Evolutionary conservation across 2,888 invertebrate species (phyloP), one percentile per base, ranked within the genome.

Genomic region (Drosophila buzzatii): DNA sequence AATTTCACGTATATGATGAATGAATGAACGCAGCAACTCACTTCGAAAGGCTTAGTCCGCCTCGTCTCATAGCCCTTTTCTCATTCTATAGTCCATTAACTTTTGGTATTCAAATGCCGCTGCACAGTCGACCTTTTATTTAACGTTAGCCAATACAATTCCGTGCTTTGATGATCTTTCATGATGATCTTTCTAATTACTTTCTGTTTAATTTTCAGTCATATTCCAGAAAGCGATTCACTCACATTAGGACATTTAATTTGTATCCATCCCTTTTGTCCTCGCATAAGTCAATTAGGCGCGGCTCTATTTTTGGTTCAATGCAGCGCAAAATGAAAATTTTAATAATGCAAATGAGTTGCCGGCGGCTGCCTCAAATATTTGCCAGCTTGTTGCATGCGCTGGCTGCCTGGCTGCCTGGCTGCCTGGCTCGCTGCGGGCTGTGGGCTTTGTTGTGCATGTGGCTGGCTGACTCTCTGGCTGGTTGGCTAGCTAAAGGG

Each of bases 301-400:
- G 44, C 42, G 67, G 51, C 49, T 66, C 53, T 59, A 45, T 49
- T 73, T 68, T 77, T 70, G 31, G 47, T 49, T 52, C 52, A 53
- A 49, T 67, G 73, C 62, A 76, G 67, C 65, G 56, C 47, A 57
- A 83, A 89, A 84, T 86, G 75, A 87, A 87, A 81, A 85, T 87
- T 76, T 88, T 82, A 89, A 89, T 89, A 89, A 88, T 85, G 85
- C 85, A 85, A 79, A 87, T 85, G 81, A 70, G 56, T 59, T 74
- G 72, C 71, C 45, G 55, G 41, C 47, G 73, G 73, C 72, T 69
- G 81, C 72, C 66, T 66, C 42, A 69, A 66, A 63, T 68, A 81
- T 65, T 60, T 70, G 63, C 65, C 62, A 66, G 89, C 73, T 81
- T 84, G 87, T 89, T 89, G 90, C 84, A 76, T 70, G 73, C 78